Percentiles rank a stretch among this genome's conserved stretches.
These are phyloP conservation scores for Pavo muticus DNA, from an alignment of 2,113 vertebrate species.

Conservation along the genomic window DNA sequence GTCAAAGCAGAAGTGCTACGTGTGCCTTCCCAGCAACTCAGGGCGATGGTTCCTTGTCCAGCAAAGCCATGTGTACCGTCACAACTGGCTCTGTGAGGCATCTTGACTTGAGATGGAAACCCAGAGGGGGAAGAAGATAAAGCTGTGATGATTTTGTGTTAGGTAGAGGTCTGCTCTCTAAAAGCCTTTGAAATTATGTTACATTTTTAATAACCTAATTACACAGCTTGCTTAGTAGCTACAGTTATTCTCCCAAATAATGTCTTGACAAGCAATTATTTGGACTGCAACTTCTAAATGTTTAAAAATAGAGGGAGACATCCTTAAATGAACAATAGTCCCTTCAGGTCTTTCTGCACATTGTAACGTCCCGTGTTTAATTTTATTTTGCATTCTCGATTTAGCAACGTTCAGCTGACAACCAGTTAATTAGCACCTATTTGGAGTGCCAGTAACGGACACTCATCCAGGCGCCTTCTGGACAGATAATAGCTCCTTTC, in stretches of 20 bases:
- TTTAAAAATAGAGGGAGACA: slow-evolving; percentile 36
- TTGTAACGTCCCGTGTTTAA: background rate
- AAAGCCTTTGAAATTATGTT: background rate
- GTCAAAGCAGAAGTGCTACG: fast-evolving
- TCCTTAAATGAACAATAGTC: background rate
- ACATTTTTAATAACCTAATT: slow-evolving; percentile 49
- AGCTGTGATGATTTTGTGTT: background rate
- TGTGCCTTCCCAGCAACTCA: background rate
- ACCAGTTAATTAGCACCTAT: slow-evolving; percentile 2
- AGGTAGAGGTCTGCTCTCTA: background rate
- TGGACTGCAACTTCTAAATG: slow-evolving; percentile 22
- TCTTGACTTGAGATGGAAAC: background rate
- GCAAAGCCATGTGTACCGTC: fast-evolving
- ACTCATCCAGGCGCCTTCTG: background rate
- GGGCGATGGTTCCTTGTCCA: fast-evolving
- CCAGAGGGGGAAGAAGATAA: background rate
- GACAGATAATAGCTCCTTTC: background rate
- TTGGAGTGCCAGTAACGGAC: background rate
- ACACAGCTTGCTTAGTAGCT: slow-evolving; percentile 22
- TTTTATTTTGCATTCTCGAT: background rate
- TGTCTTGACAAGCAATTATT: slow-evolving; percentile 51
- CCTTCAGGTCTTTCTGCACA: background rate
- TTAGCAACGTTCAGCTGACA: background rate
- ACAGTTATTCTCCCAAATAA: slow-evolving; percentile 16
- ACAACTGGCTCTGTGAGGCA: fast-evolving